Percentiles rank a stretch among this genome's conserved stretches.
Conservation (phyloP, 2,113 vertebrate species). For the Callocephalon fimbriatum region DNA sequence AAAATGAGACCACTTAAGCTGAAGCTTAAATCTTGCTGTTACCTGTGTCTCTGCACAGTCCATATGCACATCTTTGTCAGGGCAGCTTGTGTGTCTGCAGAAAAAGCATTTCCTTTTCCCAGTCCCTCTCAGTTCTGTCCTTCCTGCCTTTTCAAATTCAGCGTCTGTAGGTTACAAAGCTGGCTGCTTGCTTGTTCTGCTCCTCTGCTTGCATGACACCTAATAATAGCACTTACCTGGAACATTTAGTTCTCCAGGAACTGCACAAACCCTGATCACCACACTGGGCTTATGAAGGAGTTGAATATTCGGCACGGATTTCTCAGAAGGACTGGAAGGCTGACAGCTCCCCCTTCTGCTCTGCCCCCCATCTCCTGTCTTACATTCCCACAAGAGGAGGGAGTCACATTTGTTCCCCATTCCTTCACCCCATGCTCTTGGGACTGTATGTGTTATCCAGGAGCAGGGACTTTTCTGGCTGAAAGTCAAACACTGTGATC, state of each 20-base stretch:
- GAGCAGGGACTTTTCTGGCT: not conserved
- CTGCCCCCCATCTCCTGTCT: not conserved
- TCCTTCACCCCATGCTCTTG: not conserved
- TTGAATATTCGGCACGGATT: not conserved
- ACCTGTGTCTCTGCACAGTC: not conserved
- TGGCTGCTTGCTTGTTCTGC: slow-evolving; percentile 36
- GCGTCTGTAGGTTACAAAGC: slow-evolving; percentile 6
- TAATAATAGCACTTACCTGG: slow-evolving; percentile 64
- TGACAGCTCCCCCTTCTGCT: slow-evolving; percentile 50
- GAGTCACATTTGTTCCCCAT: not conserved
- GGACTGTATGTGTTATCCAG: not conserved
- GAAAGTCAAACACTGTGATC: not conserved
- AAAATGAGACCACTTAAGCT: not conserved
- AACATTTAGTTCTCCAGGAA: slow-evolving; percentile 61
- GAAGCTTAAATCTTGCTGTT: not conserved
- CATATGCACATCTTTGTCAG: not conserved
- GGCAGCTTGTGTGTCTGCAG: not conserved
- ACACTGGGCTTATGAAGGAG: not conserved
- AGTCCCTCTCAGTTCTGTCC: not conserved
- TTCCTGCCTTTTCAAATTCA: not conserved
- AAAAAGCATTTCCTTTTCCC: not conserved
- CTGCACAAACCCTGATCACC: slow-evolving; percentile 3
- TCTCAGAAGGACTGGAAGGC: not conserved
- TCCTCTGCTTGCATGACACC: slow-evolving; percentile 45
- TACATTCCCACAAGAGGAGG: not conserved